A percentile compares a stretch with the other conserved stretches of the same genome.
Evolutionary conservation across 2,797 vertebrate genomes (phyloP).

Genomic region (Chloroceryle inda): DNA sequence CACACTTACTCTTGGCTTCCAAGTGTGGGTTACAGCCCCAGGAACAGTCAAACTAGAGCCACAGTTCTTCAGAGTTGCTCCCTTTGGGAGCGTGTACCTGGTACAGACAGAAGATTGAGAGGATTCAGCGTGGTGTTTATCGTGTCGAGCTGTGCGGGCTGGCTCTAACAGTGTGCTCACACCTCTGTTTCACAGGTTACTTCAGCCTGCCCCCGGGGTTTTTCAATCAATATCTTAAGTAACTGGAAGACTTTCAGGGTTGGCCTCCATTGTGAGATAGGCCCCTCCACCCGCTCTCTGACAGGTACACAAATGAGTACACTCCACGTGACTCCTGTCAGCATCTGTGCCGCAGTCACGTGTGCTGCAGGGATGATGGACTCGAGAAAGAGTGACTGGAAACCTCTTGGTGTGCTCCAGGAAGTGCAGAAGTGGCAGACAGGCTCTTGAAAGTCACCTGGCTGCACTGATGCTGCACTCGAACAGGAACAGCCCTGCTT

Average conservation of each 20-base stretch:
- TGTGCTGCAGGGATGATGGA: not conserved
- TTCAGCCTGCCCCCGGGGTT: not conserved
- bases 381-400: not conserved
- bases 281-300: not conserved
- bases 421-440: not conserved
- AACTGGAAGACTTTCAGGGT: not conserved
- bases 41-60: not conserved
- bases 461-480: not conserved
- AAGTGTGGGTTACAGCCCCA: not conserved
- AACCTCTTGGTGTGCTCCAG: not conserved
- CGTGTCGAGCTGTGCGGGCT: not conserved
- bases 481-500: too few species aligned
- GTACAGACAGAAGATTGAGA: not conserved
- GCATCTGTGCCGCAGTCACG: not conserved
- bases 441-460: not conserved
- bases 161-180: not conserved
- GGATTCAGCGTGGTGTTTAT: not conserved
- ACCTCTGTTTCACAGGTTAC: not conserved
- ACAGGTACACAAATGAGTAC: not conserved
- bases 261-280: not conserved
- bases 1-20: not conserved
- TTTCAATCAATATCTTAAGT: not conserved
- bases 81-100: not conserved
- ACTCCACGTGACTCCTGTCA: not conserved
- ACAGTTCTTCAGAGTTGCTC: not conserved